phyloP scores from a whole-genome alignment of 2,113 vertebrate species.

The Dipodomys ordii region DNA sequence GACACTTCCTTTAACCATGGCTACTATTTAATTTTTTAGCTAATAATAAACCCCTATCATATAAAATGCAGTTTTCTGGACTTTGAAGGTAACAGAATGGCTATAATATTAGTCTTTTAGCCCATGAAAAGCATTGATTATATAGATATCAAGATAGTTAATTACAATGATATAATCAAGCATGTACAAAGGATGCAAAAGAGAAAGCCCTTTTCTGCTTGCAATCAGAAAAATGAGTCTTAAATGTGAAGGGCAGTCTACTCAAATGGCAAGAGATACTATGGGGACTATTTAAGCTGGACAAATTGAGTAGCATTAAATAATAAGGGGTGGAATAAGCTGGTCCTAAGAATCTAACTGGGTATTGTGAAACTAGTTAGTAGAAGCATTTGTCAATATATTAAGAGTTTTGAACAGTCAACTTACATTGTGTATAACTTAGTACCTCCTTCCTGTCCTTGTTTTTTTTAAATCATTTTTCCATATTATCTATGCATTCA shows the following conservation, averaged over 20 bases:
- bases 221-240: background rate
- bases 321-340: background rate
- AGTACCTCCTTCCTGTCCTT: no score
- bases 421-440: background rate
- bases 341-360: slow-evolving; percentile 20
- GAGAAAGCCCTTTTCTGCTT: slow-evolving; percentile 7
- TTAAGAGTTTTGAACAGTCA: slow-evolving; percentile 33
- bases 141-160: background rate
- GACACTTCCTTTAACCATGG: slow-evolving; percentile 32
- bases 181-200: background rate
- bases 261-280: slow-evolving; percentile 17
- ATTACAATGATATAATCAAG: slow-evolving; percentile 3
- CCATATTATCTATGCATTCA: background rate
- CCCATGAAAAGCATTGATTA: background rate
- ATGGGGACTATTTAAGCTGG: background rate
- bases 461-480: no score
- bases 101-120: background rate
- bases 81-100: slow-evolving; percentile 34
- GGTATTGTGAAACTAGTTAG: background rate
- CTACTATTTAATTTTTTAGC: slow-evolving; percentile 39
- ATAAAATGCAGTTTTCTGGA: background rate
- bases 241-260: background rate
- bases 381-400: background rate
- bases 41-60: background rate
- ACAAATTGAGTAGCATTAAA: slow-evolving; percentile 13